A percentile compares a stretch with the other conserved stretches of the same genome.
Conservation (phyloP, 1,140 invertebrate genomes). For the Drosophila insularis region DNA sequence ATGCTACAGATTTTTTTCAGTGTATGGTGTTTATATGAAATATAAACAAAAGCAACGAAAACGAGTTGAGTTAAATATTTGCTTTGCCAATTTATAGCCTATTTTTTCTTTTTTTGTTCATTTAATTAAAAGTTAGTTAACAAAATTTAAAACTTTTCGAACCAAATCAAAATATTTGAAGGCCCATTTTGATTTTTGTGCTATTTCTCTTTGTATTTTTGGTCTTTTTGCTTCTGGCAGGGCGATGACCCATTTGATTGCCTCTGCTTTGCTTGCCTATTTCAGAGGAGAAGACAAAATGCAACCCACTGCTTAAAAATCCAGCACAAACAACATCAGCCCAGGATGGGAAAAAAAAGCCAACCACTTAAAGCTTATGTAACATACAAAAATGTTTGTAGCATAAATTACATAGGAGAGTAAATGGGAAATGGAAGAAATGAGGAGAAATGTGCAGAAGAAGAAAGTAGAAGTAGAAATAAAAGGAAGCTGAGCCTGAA, state of each 20-base stretch:
- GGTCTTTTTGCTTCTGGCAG: constrained; percentile 3
- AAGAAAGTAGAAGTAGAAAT: not conserved
- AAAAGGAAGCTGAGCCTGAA: constrained; percentile 53
- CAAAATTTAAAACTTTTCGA: not conserved
- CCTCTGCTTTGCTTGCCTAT: constrained; percentile 45
- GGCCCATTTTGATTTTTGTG: not conserved
- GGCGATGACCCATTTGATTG: constrained; percentile 50
- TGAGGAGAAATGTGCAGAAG: not conserved
- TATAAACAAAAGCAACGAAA: too few species aligned
- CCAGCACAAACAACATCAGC: not conserved
- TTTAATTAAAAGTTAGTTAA: not conserved
- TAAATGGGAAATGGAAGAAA: not conserved
- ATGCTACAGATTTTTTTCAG: too few species aligned
- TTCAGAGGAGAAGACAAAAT: constrained; percentile 14
- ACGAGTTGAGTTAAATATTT: too few species aligned
- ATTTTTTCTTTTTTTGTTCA: not conserved
- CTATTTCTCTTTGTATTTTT: not conserved
- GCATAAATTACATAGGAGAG: constrained; percentile 68
- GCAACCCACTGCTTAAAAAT: constrained; percentile 2
- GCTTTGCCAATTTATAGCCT: too few species aligned
- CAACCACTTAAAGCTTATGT: constrained; percentile 43
- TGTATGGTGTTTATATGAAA: too few species aligned
- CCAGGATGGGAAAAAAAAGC: not conserved
- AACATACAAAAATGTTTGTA: constrained; percentile 68
- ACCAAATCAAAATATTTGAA: constrained; percentile 14